Conservation (phyloP, 2,888 invertebrate species). For the Panopea generosa region DNA sequence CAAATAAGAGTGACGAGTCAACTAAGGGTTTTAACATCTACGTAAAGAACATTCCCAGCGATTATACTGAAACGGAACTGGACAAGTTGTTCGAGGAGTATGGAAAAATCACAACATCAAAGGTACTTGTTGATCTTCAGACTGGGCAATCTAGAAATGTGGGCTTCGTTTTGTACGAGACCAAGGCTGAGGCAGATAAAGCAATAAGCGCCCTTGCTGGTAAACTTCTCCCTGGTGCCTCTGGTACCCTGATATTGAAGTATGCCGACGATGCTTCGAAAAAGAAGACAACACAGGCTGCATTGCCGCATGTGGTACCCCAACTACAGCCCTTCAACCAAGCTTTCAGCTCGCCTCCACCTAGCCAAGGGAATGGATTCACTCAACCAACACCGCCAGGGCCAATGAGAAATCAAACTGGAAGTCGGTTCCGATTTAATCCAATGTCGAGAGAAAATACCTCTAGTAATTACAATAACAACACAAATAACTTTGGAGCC, state of each 20-base stretch:
- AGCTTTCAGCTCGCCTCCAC: constrained; percentile 32
- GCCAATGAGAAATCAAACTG: constrained; percentile 67
- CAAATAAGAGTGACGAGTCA: constrained; percentile 94
- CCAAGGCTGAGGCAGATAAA: constrained; percentile 94
- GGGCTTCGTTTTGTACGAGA: constrained; percentile 93
- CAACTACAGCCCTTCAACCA: constrained; percentile 36
- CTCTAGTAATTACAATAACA: constrained; percentile 8
- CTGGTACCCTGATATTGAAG: constrained; percentile 93
- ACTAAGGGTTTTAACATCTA: constrained; percentile 98
- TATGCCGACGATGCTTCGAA: constrained; percentile 92
- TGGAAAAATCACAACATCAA: constrained; percentile 96
- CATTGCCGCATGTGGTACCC: constrained; percentile 24
- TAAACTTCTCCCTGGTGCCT: constrained; percentile 93
- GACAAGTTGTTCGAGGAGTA: constrained; percentile 94
- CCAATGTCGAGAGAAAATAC: constrained; percentile 50
- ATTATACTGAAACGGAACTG: constrained; percentile 90
- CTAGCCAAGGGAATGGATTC: constrained; percentile 64
- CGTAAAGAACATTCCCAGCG: constrained; percentile 93
- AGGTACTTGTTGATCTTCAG: constrained; percentile 94
- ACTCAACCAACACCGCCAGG: constrained; percentile 46
- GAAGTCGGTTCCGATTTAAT: constrained; percentile 68
- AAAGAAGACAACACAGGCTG: constrained; percentile 69
- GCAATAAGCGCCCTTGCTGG: constrained; percentile 93
- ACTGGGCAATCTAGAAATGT: constrained; percentile 95
- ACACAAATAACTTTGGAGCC: background rate